These are phyloP conservation scores for Lasioglossum albipes DNA, from an alignment of 1,140 invertebrate genomes.

Conservation along the genomic window DNA sequence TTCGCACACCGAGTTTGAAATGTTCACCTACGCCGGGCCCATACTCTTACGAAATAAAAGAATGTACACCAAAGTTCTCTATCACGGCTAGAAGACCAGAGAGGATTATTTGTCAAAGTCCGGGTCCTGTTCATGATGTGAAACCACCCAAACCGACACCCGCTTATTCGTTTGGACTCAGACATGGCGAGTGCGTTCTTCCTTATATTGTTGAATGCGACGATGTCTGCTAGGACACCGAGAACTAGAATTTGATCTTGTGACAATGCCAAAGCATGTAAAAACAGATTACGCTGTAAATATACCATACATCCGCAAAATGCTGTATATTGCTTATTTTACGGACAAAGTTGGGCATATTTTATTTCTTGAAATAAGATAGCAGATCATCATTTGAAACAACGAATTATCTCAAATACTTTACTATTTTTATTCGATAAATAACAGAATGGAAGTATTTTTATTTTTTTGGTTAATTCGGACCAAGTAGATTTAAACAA, in stretches of 20 bases:
- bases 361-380: too few relatives aligned
- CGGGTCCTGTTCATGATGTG: constrained; percentile 50
- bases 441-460: too few relatives aligned
- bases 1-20: neutral
- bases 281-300: too few relatives aligned
- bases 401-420: too few relatives aligned
- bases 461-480: too few relatives aligned
- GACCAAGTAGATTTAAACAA: too few relatives aligned
- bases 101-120: constrained; percentile 18
- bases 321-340: too few relatives aligned
- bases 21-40: neutral
- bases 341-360: neutral
- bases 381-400: too few relatives aligned
- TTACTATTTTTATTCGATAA: too few relatives aligned
- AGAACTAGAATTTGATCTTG: too few relatives aligned
- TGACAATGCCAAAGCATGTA: too few relatives aligned
- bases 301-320: too few relatives aligned
- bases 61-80: constrained; percentile 30
- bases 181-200: constrained; percentile 49
- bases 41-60: constrained; percentile 7
- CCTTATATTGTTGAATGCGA: constrained; percentile 57
- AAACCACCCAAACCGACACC: constrained; percentile 7
- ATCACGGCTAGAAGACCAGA: neutral
- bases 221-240: constrained; percentile 28
- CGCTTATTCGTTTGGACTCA: constrained; percentile 52